phyloP scores from a whole-genome alignment of 2,888 invertebrate genomes.

The Fragum sueziense region DNA sequence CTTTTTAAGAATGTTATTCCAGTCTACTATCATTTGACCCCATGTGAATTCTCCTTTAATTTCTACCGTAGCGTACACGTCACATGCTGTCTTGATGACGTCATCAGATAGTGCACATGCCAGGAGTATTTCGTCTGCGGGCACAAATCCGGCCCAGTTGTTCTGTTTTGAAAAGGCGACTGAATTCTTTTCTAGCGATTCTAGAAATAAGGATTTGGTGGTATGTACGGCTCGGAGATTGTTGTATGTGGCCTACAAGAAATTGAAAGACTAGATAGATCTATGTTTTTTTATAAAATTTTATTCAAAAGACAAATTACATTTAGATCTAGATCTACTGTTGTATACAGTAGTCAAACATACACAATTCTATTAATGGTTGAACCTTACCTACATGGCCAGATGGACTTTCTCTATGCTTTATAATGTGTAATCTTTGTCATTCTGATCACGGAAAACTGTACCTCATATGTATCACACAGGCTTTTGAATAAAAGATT shows the following conservation, averaged over 20 bases:
- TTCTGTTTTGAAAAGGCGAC: slow-evolving; percentile 29
- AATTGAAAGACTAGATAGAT: too few species aligned
- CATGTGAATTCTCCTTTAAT: slow-evolving; percentile 60
- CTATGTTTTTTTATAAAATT: too few species aligned
- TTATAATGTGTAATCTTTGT: too few species aligned
- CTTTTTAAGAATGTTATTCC: slow-evolving; percentile 45
- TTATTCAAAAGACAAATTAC: too few species aligned
- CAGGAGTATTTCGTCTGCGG: slow-evolving; percentile 60
- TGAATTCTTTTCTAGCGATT: slow-evolving; percentile 51
- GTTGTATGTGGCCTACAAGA: neutral
- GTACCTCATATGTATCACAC: too few species aligned
- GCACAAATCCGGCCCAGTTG: slow-evolving; percentile 38
- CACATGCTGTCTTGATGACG: slow-evolving; percentile 47
- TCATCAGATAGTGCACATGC: slow-evolving; percentile 47
- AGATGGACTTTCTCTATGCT: too few species aligned
- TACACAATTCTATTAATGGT: too few species aligned
- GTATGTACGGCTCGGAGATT: slow-evolving; percentile 34
- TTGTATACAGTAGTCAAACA: too few species aligned
- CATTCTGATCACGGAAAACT: too few species aligned
- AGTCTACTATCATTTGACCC: slow-evolving; percentile 67
- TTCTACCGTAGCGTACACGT: slow-evolving; percentile 65
- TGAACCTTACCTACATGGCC: too few species aligned
- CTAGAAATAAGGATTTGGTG: slow-evolving; percentile 47
- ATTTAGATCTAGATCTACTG: too few species aligned
- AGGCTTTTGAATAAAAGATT: too few species aligned